These are phyloP conservation scores for Chymomyza caudatula DNA, from an alignment of 2,888 invertebrate species.

Conservation along the genomic window DNA sequence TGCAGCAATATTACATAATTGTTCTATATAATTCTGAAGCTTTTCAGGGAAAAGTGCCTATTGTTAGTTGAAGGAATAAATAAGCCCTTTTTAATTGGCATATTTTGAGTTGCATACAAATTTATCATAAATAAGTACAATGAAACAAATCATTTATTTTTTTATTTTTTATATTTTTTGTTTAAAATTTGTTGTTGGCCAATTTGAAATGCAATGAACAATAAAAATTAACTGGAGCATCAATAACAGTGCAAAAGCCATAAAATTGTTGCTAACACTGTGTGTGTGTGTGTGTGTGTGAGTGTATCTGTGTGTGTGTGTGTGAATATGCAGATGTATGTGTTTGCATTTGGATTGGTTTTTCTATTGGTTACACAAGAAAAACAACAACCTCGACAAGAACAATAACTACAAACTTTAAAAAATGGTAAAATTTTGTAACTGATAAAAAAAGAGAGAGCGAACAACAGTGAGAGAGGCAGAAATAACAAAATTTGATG, in stretches of 20 bases:
- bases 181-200: background rate
- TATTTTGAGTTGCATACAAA: background rate
- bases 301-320: background rate
- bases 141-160: background rate
- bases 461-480: background rate
- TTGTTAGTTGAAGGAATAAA: background rate
- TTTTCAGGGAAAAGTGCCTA: background rate
- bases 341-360: conserved; percentile 22
- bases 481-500: too few species aligned
- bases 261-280: conserved; percentile 61
- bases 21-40: background rate
- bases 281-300: conserved; percentile 10
- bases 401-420: conserved; percentile 15
- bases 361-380: background rate
- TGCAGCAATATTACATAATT: too few species aligned
- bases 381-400: background rate
- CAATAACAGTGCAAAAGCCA: conserved; percentile 60
- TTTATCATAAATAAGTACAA: background rate
- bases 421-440: conserved; percentile 50
- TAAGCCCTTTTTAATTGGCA: background rate
- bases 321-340: background rate
- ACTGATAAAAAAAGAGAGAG: conserved; percentile 27
- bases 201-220: conserved; percentile 35
- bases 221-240: conserved; percentile 60
- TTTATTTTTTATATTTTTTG: background rate